Evolutionary conservation across 2,113 vertebrate genomes (phyloP).

Genomic region (Condylura cristata): DNA sequence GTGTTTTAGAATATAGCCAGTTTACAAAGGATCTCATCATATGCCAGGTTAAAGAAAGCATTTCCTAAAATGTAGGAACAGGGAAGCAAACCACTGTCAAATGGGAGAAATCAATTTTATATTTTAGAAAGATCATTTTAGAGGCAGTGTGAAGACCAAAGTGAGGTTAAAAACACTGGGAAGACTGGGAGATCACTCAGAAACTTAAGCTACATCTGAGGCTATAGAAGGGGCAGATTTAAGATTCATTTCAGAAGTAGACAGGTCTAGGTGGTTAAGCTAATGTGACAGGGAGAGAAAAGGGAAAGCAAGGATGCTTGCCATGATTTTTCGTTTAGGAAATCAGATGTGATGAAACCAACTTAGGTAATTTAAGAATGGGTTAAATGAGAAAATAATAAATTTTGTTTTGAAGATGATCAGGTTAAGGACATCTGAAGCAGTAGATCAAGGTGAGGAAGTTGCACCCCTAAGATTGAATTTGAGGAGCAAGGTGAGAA

Average conservation of each 20-base stretch:
- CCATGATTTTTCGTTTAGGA: background rate
- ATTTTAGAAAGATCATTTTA: background rate
- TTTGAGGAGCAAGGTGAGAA: constrained; percentile 9
- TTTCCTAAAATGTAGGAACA: background rate
- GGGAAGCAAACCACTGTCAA: background rate
- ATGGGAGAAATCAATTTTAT: background rate
- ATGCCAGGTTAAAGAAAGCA: background rate
- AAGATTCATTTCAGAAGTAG: background rate
- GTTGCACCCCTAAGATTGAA: background rate
- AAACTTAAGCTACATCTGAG: background rate
- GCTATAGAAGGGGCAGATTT: background rate
- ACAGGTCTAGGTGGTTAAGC: background rate
- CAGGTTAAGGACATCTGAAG: background rate
- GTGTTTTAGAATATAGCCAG: background rate
- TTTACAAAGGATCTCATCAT: background rate
- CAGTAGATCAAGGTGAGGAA: constrained; percentile 24
- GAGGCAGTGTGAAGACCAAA: background rate
- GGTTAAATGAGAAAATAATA: background rate
- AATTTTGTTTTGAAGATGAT: constrained; percentile 40
- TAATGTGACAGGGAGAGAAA: background rate
- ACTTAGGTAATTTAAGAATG: background rate
- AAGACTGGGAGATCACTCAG: background rate
- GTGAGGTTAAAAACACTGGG: background rate
- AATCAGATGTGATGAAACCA: background rate
- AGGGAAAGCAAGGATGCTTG: background rate